phyloP scores from a whole-genome alignment of 1,140 invertebrate genomes.

The Musca vetustissima region DNA sequence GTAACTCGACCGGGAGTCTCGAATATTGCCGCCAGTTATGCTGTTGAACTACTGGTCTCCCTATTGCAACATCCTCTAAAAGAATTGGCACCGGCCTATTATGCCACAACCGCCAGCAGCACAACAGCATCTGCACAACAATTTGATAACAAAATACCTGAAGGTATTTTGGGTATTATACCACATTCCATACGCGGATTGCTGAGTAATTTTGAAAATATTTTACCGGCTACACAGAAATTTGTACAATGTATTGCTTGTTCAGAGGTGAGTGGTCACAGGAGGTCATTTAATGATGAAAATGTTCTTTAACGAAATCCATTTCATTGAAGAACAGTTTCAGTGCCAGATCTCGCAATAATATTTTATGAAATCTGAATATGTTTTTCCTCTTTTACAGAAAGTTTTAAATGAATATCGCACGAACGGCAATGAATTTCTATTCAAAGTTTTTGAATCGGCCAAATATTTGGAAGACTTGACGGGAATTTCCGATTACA shows the following conservation, averaged over 20 bases:
- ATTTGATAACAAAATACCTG: slow-evolving; percentile 51
- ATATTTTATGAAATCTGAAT: neutral
- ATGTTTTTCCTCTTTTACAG: slow-evolving; percentile 13
- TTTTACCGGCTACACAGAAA: slow-evolving; percentile 78
- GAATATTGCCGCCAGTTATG: slow-evolving; percentile 85
- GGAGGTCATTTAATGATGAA: no score
- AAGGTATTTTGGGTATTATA: slow-evolving; percentile 77
- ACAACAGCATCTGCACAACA: slow-evolving; percentile 37
- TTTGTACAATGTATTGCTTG: slow-evolving; percentile 94
- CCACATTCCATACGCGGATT: slow-evolving; percentile 95
- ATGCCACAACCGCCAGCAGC: slow-evolving; percentile 32
- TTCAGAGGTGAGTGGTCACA: slow-evolving; percentile 64
- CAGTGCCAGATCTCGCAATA: neutral
- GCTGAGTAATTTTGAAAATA: slow-evolving; percentile 75
- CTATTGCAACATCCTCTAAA: slow-evolving; percentile 81
- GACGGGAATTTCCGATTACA: slow-evolving; percentile 74
- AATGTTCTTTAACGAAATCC: no score
- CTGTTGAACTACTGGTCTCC: slow-evolving; percentile 87
- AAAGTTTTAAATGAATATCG: slow-evolving; percentile 40
- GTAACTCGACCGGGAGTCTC: slow-evolving; percentile 95
- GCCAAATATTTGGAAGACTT: slow-evolving; percentile 84
- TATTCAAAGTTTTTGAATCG: slow-evolving; percentile 83
- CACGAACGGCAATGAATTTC: slow-evolving; percentile 70
- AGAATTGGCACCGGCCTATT: slow-evolving; percentile 67
- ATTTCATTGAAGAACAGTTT: no score